phyloP scores from a whole-genome alignment of 2,797 vertebrate species.

The Iguana delicatissima region DNA sequence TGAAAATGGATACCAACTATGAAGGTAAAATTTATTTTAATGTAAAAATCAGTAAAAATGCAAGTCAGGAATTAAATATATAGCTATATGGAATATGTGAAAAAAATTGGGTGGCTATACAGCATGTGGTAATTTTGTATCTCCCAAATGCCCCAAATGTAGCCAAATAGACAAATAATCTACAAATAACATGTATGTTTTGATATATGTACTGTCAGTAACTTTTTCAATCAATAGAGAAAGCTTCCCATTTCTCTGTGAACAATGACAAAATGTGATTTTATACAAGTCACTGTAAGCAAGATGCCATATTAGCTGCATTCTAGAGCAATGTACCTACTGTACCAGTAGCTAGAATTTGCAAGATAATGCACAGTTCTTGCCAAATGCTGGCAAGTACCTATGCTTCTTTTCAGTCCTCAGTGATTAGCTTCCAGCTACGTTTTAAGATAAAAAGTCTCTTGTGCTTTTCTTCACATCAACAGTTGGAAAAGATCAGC shows the following conservation, averaged over 20 bases:
- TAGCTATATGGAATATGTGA: neutral
- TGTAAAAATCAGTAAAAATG: slow-evolving; percentile 3
- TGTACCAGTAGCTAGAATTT: slow-evolving; percentile 26
- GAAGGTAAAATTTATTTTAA: neutral
- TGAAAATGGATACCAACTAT: neutral
- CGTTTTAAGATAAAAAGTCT: slow-evolving; percentile 33
- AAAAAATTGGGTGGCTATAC: neutral
- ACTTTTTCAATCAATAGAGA: slow-evolving; percentile 4
- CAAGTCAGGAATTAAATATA: neutral
- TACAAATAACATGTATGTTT: slow-evolving; percentile 8
- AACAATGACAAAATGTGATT: slow-evolving; percentile 32
- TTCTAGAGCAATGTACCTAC: slow-evolving; percentile 24
- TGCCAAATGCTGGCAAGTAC: slow-evolving; percentile 38
- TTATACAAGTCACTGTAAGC: slow-evolving; percentile 3
- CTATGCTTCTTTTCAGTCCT: slow-evolving; percentile 32
- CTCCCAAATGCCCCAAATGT: neutral
- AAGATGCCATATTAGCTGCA: slow-evolving; percentile 38
- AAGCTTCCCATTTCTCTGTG: neutral
- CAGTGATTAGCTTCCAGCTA: neutral
- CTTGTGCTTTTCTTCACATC: slow-evolving; percentile 38
- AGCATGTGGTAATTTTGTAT: neutral
- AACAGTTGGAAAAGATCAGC: slow-evolving; percentile 50
- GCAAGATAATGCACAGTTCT: slow-evolving; percentile 33
- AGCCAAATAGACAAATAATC: neutral
- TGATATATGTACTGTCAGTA: neutral